Evolutionary conservation across 2,888 invertebrate species (phyloP).

Genomic region (Tipula vernalis): DNA sequence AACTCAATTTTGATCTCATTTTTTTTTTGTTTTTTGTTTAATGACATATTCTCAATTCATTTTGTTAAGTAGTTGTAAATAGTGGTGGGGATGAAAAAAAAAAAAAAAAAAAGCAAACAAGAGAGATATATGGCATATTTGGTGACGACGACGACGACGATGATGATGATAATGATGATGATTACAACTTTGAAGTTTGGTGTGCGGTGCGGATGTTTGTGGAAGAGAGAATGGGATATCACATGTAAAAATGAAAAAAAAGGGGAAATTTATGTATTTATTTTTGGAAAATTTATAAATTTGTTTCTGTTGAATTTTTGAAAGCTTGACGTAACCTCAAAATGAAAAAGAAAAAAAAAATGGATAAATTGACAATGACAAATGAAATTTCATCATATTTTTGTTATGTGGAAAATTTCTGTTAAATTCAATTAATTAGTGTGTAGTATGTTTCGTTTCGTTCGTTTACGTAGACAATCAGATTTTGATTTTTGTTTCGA

Average conservation of each 20-base stretch:
- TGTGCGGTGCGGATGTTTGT: neutral
- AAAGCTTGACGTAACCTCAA: conserved; percentile 4
- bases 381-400: neutral
- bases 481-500: neutral
- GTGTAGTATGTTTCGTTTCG: neutral
- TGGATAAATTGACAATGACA: neutral
- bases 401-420: neutral
- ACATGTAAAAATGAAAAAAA: neutral
- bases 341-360: neutral
- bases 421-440: neutral
- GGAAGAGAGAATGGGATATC: neutral
- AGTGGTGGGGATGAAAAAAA: neutral
- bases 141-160: neutral
- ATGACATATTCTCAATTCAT: neutral
- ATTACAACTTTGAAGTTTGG: neutral
- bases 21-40: neutral
- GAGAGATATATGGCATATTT: neutral
- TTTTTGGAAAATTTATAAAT: conserved; percentile 4
- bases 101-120: neutral
- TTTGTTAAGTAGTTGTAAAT: neutral
- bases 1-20: conserved; percentile 4
- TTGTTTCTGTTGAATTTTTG: neutral
- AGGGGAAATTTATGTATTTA: neutral
- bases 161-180: neutral
- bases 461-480: neutral